Conservation (phyloP, 2,888 invertebrate species). For the Epirrhoe tristata region DNA sequence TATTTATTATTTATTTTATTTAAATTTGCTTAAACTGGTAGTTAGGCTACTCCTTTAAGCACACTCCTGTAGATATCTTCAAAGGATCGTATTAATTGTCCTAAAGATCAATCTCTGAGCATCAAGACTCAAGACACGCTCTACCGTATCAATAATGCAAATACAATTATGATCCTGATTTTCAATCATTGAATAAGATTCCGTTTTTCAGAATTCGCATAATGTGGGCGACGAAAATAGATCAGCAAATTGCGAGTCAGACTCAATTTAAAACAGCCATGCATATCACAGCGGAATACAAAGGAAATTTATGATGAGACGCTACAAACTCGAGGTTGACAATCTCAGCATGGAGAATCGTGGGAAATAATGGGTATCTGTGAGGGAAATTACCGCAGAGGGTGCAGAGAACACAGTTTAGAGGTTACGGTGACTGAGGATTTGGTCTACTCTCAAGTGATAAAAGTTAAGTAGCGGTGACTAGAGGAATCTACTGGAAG, state of each 20-base stretch:
- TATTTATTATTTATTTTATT: no score
- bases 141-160: no score
- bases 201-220: background rate
- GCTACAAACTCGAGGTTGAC: conserved; percentile 32
- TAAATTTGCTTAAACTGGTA: no score
- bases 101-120: no score
- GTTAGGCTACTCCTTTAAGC: no score
- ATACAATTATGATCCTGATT: no score
- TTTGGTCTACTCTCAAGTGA: no score
- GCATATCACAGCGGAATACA: conserved; percentile 34
- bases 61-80: no score
- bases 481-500: no score
- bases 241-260: conserved; percentile 12
- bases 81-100: no score
- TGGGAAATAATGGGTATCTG: conserved; percentile 34
- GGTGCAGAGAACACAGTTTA: conserved; percentile 5
- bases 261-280: conserved; percentile 30
- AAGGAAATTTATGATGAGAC: conserved; percentile 34
- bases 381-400: conserved; percentile 31
- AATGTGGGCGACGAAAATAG: background rate
- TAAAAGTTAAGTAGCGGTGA: no score
- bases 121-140: no score
- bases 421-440: background rate
- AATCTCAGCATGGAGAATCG: conserved; percentile 29
- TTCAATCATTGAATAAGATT: background rate